Evolutionary conservation across 2,888 invertebrate species (phyloP), one percentile per base, ranked within the genome.

Genomic region (Leucoptera coffeella): DNA sequence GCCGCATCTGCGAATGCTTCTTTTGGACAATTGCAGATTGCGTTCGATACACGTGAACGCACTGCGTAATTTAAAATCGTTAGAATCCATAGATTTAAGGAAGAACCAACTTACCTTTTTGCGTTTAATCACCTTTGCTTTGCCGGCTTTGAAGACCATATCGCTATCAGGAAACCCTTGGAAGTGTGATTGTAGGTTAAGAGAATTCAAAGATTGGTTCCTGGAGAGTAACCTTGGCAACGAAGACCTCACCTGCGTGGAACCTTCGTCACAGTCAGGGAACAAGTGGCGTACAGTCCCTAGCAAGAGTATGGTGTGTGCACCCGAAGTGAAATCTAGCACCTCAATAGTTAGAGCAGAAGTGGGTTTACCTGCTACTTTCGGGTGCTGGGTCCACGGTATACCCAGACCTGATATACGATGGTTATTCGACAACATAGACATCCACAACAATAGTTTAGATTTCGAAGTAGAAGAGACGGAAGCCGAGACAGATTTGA

Each of bases 121-220:
- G 51, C 71, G 61, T 69, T 55, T 65, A 59, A 62, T 57, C 50
- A 65, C 67, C 17, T 67, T 82, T 50, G 82, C 83, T 32, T 74
- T 89, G 45, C 76, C 79, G 20, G 82, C 82, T 39, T 71, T 92
- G 31, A 90, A 89, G 57, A 85, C 87, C 2, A 69, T 92, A 15
- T 78, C 81, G 8, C 55, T 92, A 27, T 85, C 88, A 35, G 85
- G 85, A 15, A 93, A 93, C 54, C 89, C 86, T 4, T 93, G 92
- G 92, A 77, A 77, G 43, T 93, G 93, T 52, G 90, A 93, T 51
- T 93, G 93, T 54, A 78, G 84, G 35, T 57, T 93, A 30, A 77
- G 89, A 27, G 83, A 83, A 31, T 87, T 92, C 41, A 79, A 90
- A 31, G 80, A 80, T 38, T 91, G 91, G 89, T 81, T 89, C 47